These are phyloP conservation scores for Tenthredo scrophulariae DNA, from an alignment of 2,888 invertebrate species.

Conservation along the genomic window DNA sequence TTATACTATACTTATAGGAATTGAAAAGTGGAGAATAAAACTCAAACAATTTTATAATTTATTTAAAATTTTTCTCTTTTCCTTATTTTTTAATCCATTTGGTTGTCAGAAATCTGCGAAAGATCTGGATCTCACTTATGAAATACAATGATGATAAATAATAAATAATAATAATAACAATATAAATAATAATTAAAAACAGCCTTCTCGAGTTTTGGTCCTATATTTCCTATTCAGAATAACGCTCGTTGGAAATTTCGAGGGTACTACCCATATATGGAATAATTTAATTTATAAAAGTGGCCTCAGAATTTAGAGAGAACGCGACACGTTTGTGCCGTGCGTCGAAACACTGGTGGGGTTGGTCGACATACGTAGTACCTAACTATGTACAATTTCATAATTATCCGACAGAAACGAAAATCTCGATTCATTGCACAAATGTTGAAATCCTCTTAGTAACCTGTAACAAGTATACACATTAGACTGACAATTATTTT, in stretches of 20 bases:
- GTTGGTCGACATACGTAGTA: not conserved
- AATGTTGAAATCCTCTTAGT: not conserved
- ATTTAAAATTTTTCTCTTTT: not conserved
- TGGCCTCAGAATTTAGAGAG: constrained; percentile 3
- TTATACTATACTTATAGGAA: not conserved
- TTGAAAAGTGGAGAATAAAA: not conserved
- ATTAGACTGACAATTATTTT: too few relatives aligned
- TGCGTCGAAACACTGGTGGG: not conserved
- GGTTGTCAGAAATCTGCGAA: not conserved
- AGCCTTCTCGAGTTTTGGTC: not conserved
- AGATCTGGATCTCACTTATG: not conserved
- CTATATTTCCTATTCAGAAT: not conserved
- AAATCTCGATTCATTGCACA: constrained; percentile 8
- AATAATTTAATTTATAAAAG: constrained; percentile 7
- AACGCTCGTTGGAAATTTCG: not conserved
- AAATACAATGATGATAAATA: not conserved
- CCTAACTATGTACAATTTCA: not conserved
- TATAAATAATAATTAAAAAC: not conserved
- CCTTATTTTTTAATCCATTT: not conserved
- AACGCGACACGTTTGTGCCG: not conserved
- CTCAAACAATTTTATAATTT: not conserved
- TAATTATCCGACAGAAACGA: not conserved
- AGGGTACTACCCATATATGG: not conserved
- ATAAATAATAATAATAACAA: not conserved
- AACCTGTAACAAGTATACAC: not conserved